Evolutionary conservation across 1,140 invertebrate genomes (phyloP).

Genomic region (Portunus trituberculatus): DNA sequence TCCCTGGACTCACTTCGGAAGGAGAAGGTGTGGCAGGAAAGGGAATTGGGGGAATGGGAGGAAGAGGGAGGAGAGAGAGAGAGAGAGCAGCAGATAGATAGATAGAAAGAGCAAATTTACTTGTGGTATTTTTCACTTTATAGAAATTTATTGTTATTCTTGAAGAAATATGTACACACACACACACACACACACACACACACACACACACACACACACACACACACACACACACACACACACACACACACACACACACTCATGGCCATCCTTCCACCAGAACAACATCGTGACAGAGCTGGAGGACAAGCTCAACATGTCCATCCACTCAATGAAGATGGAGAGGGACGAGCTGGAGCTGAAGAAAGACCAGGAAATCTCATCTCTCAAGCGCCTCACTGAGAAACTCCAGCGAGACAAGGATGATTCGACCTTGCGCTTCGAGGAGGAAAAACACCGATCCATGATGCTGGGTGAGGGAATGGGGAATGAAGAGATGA

Average conservation of each 20-base stretch:
- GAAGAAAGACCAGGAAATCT: slow-evolving; percentile 74
- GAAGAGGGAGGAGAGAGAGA: no score
- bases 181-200: no score
- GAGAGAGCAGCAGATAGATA: no score
- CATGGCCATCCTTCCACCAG: slow-evolving; percentile 27
- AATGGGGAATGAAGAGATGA: neutral
- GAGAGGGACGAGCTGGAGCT: slow-evolving; percentile 73
- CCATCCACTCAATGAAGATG: slow-evolving; percentile 71
- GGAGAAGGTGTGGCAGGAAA: slow-evolving; percentile 66
- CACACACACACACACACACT: no score
- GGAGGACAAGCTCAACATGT: slow-evolving; percentile 71
- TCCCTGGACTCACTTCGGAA: slow-evolving; percentile 64
- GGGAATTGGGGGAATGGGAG: no score
- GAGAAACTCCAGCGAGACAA: slow-evolving; percentile 76
- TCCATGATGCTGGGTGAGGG: slow-evolving; percentile 76
- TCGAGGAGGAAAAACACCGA: slow-evolving; percentile 76
- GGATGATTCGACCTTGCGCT: slow-evolving; percentile 72
- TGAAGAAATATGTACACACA: no score
- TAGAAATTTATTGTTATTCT: no score
- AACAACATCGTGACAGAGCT: slow-evolving; percentile 63
- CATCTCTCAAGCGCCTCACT: slow-evolving; percentile 67
- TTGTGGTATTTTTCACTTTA: no score
- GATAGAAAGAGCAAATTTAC: no score
- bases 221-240: neutral
- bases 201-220: no score